phyloP scores from a whole-genome alignment of 35 echinoderm and acorn worm genomes.

The Stichopus chloronotus region DNA sequence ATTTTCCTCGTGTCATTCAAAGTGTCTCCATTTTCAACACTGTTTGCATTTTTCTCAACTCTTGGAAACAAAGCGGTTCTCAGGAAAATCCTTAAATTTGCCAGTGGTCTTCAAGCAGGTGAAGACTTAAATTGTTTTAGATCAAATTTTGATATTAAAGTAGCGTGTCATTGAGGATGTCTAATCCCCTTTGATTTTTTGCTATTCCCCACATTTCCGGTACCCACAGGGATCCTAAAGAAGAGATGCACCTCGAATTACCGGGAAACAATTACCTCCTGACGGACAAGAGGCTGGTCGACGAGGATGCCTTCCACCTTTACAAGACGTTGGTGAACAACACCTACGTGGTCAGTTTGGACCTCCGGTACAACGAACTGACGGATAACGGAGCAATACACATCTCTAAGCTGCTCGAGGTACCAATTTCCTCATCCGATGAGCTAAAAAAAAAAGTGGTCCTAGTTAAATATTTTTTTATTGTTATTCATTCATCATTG shows the following conservation, averaged over 20 bases:
- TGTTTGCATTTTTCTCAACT: too few relatives aligned
- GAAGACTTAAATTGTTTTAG: too few relatives aligned
- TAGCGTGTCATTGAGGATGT: too few relatives aligned
- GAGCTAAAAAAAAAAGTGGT: not conserved
- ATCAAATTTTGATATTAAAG: too few relatives aligned
- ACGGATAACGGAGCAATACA: conserved; percentile 86
- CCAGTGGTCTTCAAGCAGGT: too few relatives aligned
- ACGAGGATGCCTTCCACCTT: conserved; percentile 64
- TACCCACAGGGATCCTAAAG: conserved; percentile 75
- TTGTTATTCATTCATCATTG: not conserved
- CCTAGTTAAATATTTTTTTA: not conserved
- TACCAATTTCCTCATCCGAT: not conserved
- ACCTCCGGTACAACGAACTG: conserved; percentile 82
- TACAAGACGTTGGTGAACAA: conserved; percentile 86
- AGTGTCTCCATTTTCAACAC: too few relatives aligned
- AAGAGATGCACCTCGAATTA: conserved; percentile 81
- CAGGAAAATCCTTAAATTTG: too few relatives aligned
- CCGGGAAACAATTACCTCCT: conserved; percentile 94
- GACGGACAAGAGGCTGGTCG: conserved; percentile 75
- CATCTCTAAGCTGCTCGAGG: conserved; percentile 80
- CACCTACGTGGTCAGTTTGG: conserved; percentile 74
- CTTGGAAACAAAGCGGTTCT: too few relatives aligned
- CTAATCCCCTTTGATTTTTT: too few relatives aligned
- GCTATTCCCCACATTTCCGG: not conserved
- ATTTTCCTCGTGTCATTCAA: too few relatives aligned